These are phyloP conservation scores for Lamprologus callipterus DNA, from an alignment of 2,113 vertebrate species.

Conservation along the genomic window DNA sequence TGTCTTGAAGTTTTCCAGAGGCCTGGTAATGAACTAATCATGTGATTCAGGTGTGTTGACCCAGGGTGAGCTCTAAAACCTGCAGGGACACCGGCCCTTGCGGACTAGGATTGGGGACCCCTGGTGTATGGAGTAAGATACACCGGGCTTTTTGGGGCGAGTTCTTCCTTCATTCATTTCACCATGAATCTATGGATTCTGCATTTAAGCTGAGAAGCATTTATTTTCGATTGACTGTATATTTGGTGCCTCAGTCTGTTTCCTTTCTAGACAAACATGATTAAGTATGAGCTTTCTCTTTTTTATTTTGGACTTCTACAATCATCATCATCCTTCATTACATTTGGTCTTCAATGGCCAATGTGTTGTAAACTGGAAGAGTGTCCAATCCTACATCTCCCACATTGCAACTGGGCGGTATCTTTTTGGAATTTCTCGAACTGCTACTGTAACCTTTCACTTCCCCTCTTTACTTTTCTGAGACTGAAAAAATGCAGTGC, in stretches of 20 bases:
- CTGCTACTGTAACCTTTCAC: neutral
- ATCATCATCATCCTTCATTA: neutral
- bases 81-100: too few relatives aligned
- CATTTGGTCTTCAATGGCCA: neutral
- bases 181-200: neutral
- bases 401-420: neutral
- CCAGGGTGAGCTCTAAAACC: too few relatives aligned
- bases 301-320: neutral
- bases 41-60: too few relatives aligned
- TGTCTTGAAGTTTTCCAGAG: too few relatives aligned
- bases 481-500: neutral
- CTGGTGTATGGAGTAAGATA: neutral
- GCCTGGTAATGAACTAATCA: too few relatives aligned
- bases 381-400: neutral
- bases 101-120: too few relatives aligned
- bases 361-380: neutral
- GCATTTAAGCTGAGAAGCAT: neutral
- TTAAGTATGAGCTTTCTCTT: neutral
- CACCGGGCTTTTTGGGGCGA: neutral
- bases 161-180: neutral
- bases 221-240: neutral
- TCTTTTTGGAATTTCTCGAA: neutral
- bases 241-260: neutral
- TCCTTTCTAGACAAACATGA: neutral
- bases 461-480: neutral